A percentile compares a stretch with the other conserved stretches of the same genome.
phyloP scores from a whole-genome alignment of 2,888 invertebrate genomes.

The Lasioglossum oenotherae region DNA sequence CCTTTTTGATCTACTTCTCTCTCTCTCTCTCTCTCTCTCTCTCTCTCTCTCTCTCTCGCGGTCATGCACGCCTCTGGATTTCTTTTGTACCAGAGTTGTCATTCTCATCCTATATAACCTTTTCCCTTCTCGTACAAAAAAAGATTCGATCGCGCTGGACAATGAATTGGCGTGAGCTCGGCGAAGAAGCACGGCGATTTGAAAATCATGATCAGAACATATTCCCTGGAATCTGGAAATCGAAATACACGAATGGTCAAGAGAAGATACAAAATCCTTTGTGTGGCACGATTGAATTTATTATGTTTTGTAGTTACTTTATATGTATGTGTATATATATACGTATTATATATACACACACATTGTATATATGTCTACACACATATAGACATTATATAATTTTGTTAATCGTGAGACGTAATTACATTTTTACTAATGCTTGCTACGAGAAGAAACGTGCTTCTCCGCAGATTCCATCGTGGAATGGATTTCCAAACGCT shows the following conservation, averaged over 20 bases:
- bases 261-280: constrained; percentile 26
- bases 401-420: constrained; percentile 26
- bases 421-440: constrained; percentile 39
- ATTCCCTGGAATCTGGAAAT: constrained; percentile 61
- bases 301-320: constrained; percentile 21
- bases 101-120: constrained; percentile 25
- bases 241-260: constrained; percentile 51
- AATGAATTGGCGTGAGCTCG: constrained; percentile 52
- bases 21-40: background rate
- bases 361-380: background rate
- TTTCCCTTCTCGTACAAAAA: constrained; percentile 39
- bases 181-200: constrained; percentile 58
- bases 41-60: constrained; percentile 27
- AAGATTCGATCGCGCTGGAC: constrained; percentile 60
- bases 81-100: constrained; percentile 36
- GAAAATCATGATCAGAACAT: constrained; percentile 55
- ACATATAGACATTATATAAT: background rate
- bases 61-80: background rate
- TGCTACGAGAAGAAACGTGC: constrained; percentile 48
- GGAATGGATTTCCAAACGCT: constrained; percentile 61
- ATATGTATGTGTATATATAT: background rate
- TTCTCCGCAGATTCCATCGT: constrained; percentile 61
- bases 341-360: background rate
- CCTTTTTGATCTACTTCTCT: constrained; percentile 16
- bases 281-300: constrained; percentile 15